Evolutionary conservation across 2,113 vertebrate genomes (phyloP).

Genomic region (Stomatorhinus ivindoensis): DNA sequence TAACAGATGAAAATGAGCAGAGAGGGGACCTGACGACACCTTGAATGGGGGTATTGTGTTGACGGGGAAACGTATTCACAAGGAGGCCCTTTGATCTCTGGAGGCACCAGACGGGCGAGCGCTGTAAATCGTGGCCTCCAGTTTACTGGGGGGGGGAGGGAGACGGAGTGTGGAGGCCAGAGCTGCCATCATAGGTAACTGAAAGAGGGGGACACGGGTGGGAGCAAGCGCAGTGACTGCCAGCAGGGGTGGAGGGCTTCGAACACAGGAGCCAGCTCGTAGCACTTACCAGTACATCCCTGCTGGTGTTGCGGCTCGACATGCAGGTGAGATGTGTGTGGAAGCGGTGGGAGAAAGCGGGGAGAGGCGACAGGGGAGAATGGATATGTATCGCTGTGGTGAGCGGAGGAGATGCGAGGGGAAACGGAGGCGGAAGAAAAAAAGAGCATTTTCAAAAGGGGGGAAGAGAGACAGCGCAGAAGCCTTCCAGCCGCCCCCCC

Average conservation of each 20-base stretch:
- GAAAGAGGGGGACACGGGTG: too few species aligned
- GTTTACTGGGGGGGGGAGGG: not conserved
- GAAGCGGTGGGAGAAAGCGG: not conserved
- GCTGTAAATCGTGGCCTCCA: slow-evolving; percentile 20
- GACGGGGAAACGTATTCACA: slow-evolving; percentile 28
- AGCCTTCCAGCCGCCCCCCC: slow-evolving; percentile 17
- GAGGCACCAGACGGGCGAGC: slow-evolving; percentile 18
- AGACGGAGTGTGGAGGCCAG: not conserved
- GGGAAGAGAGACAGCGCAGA: not conserved
- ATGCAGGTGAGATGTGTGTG: not conserved
- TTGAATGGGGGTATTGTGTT: slow-evolving; percentile 41
- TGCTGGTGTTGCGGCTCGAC: not conserved
- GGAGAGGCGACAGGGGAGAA: not conserved
- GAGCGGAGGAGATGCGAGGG: not conserved
- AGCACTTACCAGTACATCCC: not conserved
- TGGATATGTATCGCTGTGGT: not conserved
- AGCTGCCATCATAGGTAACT: not conserved
- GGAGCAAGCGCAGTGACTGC: not conserved
- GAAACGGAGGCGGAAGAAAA: not conserved
- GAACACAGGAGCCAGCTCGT: not conserved
- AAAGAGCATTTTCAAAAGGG: slow-evolving; percentile 17
- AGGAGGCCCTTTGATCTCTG: slow-evolving; percentile 38
- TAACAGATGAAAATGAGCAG: slow-evolving; percentile 32
- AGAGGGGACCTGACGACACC: slow-evolving; percentile 36
- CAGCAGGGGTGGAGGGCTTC: too few species aligned